Conservation (phyloP, 2,888 invertebrate genomes). For the Drosophila stalkeri region DNA sequence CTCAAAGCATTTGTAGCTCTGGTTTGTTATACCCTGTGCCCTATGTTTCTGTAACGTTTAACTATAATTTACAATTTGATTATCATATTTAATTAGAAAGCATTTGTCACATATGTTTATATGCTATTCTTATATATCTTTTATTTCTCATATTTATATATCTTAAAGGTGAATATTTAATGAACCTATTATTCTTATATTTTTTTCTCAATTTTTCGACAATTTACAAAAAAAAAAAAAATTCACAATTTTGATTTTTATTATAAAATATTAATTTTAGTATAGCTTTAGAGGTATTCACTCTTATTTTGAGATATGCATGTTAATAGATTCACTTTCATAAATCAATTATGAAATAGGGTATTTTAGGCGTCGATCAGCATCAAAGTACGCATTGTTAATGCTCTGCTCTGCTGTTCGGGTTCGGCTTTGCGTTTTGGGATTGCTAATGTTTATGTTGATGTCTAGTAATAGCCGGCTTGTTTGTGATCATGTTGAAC, state of each 20-base stretch:
- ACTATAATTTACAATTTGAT: too few species aligned
- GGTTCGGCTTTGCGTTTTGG: conserved; percentile 6
- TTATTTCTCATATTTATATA: too few species aligned
- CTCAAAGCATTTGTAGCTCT: conserved; percentile 29
- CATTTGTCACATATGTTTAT: too few species aligned
- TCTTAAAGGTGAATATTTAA: neutral
- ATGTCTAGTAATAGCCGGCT: conserved; percentile 57
- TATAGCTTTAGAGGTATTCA: neutral
- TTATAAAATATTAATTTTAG: neutral
- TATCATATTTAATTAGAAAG: too few species aligned
- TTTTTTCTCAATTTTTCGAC: neutral
- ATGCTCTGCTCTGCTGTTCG: neutral
- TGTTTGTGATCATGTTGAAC: conserved; percentile 74
- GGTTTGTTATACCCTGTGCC: neutral
- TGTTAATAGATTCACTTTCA: neutral
- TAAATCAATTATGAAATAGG: neutral
- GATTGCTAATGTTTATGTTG: conserved; percentile 53
- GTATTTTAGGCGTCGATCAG: neutral
- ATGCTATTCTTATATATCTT: too few species aligned
- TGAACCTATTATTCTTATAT: too few species aligned
- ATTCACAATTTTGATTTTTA: neutral
- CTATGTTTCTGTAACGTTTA: too few species aligned
- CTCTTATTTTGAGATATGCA: neutral
- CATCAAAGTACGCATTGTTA: neutral
- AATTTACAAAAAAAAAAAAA: neutral